phyloP scores from a whole-genome alignment of 2,888 invertebrate genomes.

The Pseudococcus longispinus region DNA sequence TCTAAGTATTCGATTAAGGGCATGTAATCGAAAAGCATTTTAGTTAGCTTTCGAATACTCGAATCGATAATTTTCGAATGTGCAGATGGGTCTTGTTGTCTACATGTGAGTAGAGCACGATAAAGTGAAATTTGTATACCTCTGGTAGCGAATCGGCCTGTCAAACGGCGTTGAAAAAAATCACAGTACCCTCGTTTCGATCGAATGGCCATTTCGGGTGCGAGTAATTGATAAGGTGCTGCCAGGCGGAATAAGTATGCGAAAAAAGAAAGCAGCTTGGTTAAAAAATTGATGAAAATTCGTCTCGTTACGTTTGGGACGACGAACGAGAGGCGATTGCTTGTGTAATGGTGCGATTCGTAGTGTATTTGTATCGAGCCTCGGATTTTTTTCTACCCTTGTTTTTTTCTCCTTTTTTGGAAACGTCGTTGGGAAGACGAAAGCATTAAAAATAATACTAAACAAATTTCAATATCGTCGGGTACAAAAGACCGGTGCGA shows the following conservation, averaged over 20 bases:
- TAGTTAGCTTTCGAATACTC: not conserved
- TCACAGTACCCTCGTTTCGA: not conserved
- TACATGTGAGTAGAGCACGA: no score
- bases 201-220: not conserved
- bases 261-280: not conserved
- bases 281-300: slow-evolving; percentile 22
- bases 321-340: not conserved
- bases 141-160: not conserved
- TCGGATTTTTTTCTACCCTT: not conserved
- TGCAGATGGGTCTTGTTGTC: no score
- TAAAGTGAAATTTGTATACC: no score
- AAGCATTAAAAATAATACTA: slow-evolving; percentile 11
- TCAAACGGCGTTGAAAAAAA: not conserved
- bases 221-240: not conserved
- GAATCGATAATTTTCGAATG: not conserved
- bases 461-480: not conserved
- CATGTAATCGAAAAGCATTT: not conserved
- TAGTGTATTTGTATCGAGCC: not conserved
- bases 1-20: not conserved
- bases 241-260: not conserved
- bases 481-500: not conserved
- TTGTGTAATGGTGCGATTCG: not conserved
- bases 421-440: not conserved
- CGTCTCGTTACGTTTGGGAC: not conserved
- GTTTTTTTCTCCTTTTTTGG: not conserved